Evolutionary conservation across 2,888 invertebrate species (phyloP).

Genomic region (Cephus runcator): DNA sequence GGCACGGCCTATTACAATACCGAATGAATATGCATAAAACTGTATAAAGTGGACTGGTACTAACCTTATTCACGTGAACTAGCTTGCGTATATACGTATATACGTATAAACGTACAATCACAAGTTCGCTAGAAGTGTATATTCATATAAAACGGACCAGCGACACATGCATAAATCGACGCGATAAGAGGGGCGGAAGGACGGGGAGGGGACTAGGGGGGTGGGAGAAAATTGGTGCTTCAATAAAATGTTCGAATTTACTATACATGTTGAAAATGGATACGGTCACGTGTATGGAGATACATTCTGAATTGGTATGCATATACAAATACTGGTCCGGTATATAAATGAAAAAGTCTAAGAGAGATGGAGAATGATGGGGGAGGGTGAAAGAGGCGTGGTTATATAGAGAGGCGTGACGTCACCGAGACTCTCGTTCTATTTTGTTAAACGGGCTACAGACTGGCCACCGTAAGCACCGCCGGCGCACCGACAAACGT

Average conservation of each 20-base stretch:
- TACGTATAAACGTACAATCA: neutral
- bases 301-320: neutral
- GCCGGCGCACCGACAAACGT: neutral
- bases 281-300: neutral
- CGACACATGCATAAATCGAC: neutral
- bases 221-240: neutral
- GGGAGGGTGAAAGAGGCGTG: slow-evolving; percentile 14
- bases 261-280: too few relatives aligned
- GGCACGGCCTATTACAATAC: slow-evolving; percentile 50
- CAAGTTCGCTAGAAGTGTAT: neutral
- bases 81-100: neutral
- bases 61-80: neutral
- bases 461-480: slow-evolving; percentile 17
- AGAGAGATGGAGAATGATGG: slow-evolving; percentile 4
- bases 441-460: slow-evolving; percentile 45
- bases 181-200: neutral
- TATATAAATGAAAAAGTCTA: slow-evolving; percentile 4
- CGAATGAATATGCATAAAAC: slow-evolving; percentile 60
- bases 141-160: neutral
- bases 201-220: slow-evolving; percentile 9
- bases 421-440: slow-evolving; percentile 54
- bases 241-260: neutral
- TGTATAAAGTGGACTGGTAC: slow-evolving; percentile 56
- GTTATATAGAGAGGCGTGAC: slow-evolving; percentile 49
- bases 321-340: neutral